Percentiles rank a stretch among this genome's conserved stretches.
phyloP scores from a whole-genome alignment of 1,140 invertebrate genomes.

The Trichomalopsis sarcophagae region DNA sequence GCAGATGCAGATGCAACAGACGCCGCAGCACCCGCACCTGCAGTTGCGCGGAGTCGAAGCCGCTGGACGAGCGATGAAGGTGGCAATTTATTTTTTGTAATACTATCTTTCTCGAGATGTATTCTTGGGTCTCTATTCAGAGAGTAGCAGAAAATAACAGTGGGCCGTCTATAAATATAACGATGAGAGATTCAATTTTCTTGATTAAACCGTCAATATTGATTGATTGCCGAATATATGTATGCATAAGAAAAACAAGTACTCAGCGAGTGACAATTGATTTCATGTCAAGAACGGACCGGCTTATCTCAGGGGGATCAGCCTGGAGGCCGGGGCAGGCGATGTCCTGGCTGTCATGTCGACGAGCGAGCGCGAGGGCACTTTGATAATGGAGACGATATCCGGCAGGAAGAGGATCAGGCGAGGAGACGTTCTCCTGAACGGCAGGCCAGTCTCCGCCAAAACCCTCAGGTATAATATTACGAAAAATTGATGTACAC shows the following conservation, averaged over 20 bases:
- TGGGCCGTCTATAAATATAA: too few species aligned
- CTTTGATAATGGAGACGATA: slow-evolving; percentile 85
- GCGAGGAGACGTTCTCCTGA: slow-evolving; percentile 88
- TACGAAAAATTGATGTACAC: too few species aligned
- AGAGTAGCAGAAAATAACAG: too few species aligned
- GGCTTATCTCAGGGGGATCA: slow-evolving; percentile 77
- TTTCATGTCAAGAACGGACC: slow-evolving; percentile 35
- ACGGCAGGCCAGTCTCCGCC: slow-evolving; percentile 86
- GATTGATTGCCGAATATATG: neutral
- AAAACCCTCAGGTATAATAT: slow-evolving; percentile 78
- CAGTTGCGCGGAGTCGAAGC: slow-evolving; percentile 80
- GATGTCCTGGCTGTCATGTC: slow-evolving; percentile 93
- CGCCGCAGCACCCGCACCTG: slow-evolving; percentile 78
- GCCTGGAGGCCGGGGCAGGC: slow-evolving; percentile 90
- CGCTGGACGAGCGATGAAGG: slow-evolving; percentile 59
- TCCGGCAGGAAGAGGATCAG: slow-evolving; percentile 82
- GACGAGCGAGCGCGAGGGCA: slow-evolving; percentile 77
- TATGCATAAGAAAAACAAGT: neutral
- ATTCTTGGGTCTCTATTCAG: too few species aligned
- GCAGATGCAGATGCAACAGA: slow-evolving; percentile 48
- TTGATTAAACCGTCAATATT: slow-evolving; percentile 3
- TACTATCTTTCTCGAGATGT: too few species aligned
- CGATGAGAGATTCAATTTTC: neutral
- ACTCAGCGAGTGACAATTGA: neutral
- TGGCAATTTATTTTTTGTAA: neutral